A percentile compares a stretch with the other conserved stretches of the same genome.
Evolutionary conservation across 2,797 vertebrate species (phyloP).

Genomic region (Chiroxiphia lanceolata): DNA sequence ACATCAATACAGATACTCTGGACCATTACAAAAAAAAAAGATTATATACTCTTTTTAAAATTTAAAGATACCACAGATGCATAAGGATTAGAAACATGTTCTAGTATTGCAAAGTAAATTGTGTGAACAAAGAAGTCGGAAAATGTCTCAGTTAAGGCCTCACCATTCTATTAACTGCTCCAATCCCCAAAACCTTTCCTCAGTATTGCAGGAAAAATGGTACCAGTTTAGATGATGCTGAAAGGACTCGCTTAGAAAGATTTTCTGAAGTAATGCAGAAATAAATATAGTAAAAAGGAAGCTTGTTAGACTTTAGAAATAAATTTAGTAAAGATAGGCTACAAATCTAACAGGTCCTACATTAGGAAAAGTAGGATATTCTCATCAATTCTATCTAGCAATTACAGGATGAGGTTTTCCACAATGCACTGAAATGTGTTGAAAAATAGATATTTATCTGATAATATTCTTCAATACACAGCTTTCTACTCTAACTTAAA

Average conservation of each 20-base stretch:
- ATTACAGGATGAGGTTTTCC: accelerated
- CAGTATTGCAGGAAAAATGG: background rate
- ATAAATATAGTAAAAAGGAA: background rate
- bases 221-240: background rate
- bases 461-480: background rate
- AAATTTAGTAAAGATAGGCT: background rate
- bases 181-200: background rate
- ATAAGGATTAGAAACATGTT: background rate
- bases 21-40: background rate
- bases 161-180: background rate
- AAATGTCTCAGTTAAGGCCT: background rate
- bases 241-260: background rate
- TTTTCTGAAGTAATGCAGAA: background rate
- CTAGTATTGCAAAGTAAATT: background rate
- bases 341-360: background rate
- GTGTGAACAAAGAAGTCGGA: background rate
- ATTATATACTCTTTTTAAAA: background rate
- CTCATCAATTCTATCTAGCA: background rate
- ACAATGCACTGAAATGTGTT: background rate
- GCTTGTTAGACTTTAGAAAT: background rate
- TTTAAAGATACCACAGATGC: accelerated
- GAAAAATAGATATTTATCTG: background rate
- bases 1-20: background rate
- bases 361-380: background rate
- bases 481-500: background rate